Base-by-base conservation (phyloP, 2,797 vertebrate genomes). In the Phylloscopus collybita region DNA sequence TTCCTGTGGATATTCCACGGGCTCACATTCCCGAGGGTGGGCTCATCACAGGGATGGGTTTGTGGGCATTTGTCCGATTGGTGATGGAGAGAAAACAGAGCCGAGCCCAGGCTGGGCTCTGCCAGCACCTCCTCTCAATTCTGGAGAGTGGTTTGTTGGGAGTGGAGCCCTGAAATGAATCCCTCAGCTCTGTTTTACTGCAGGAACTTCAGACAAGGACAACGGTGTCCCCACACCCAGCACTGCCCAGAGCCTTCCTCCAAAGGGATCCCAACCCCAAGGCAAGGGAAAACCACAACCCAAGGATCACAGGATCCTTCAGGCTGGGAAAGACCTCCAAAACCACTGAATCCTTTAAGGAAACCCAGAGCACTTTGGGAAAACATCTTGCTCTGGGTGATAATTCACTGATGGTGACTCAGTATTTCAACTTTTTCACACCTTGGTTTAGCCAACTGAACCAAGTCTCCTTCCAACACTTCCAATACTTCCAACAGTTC, bases 71-170 rank as follows among this genome's bases (percentile, higher is more conserved):
- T 13, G 51, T 70, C 82, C 36, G 8, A 12, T 6, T 57, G 13
- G 75, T 13, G 75, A 75, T 0, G 0, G 76, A 54, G 62, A 32
- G 26, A 32, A 25, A 32, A 17, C 0, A 7, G 57, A 78, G 73
- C 47, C n/a, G 29, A 78, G 61, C 49, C 64, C 5, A 29, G n/a
- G 34, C 45, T 11, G 38, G 6, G 13, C 54, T 27, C 61, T 94
- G 85, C 82, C 94, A 86, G 19, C 3, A 5, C 69, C 54, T 78
- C 38, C 69, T 69, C 74, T 61, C 90, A 88, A 11, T 61, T 80
- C 82, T 59, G 53, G 20, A 85, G 64, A 92, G 60, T 57, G 71
- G 32, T 59, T 91, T 83, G 3, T 25, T 53, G 81, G 81, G 71
- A 65, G 29, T 15, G 16, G 17, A 53, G 44, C 49, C 80, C 79